Base-by-base conservation (phyloP, 2,797 vertebrate genomes). In the Manis javanica region DNA sequence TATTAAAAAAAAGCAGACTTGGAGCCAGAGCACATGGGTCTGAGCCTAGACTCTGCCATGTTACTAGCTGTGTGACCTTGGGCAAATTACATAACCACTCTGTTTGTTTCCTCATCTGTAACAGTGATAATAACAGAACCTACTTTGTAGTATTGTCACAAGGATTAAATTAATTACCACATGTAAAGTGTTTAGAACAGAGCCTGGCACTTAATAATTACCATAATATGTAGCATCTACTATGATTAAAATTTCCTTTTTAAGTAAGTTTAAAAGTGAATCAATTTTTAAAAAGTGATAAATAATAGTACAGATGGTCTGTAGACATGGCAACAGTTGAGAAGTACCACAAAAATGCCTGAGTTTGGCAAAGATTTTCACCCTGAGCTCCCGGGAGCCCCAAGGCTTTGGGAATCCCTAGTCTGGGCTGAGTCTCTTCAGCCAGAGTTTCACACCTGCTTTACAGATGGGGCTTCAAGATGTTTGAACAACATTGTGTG, bases 321-420 rank as follows among this genome's bases (percentile, higher is more conserved):
- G 14, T 31, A 10, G 42, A 85, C 34, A 51, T 7, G 61, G 61
- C 29, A 34, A 69, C 86, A 72, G n/a, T 19, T 74, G 26, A 75
- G 64, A 69, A 24, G 12, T 14, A 57, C 71, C 46, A 85, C 24
- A 72, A 66, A 95, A 87, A 51, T 55, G 42, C n/a, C 31, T 53
- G 3, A 49, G 46, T 63, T 88, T 71, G 88, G 77, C 55, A 42
- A 77, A 94, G 49, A 51, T 94, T 89, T 94, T 31, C 51, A 21
- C 46, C 21, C n/a, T 66, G 7, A 42, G 37, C 46, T 66, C 39
- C 71, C 51, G 18, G 59, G 16, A 89, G 34, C 42, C 31, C 18
- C 19, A 61, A 7, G 46, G 61, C 82, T 96, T 49, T 6, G 29
- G 59, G 68, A 18, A 68, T 37, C 19, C 69, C 37, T 42, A 18